Evolutionary conservation across 1,140 invertebrate species (phyloP).

Genomic region (Uloborus diversus): DNA sequence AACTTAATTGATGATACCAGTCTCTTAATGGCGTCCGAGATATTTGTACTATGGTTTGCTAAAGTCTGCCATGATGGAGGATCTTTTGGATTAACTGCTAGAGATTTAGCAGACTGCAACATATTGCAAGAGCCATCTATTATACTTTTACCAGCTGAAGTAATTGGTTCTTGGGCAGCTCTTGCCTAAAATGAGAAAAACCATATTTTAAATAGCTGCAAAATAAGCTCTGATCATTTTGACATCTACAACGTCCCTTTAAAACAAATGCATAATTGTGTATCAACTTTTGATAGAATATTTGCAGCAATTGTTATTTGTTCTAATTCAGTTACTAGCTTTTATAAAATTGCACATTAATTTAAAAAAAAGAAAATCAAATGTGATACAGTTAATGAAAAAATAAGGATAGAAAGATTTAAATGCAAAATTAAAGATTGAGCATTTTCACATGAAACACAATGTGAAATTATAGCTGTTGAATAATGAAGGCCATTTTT

Average conservation of each 20-base stretch:
- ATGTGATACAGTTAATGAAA: background rate
- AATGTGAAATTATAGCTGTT: too few relatives aligned
- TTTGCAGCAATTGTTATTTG: too few relatives aligned
- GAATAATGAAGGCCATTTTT: too few relatives aligned
- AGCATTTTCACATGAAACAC: too few relatives aligned
- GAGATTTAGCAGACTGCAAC: constrained; percentile 87
- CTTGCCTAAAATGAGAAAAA: constrained; percentile 68
- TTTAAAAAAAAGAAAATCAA: too few relatives aligned
- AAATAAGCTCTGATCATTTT: too few relatives aligned
- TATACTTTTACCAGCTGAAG: constrained; percentile 81
- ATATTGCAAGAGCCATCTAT: constrained; percentile 87
- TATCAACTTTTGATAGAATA: too few relatives aligned
- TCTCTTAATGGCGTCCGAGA: constrained; percentile 95
- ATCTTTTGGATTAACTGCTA: constrained; percentile 89
- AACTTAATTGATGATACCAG: constrained; percentile 88
- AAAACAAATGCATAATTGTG: too few relatives aligned
- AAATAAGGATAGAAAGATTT: background rate
- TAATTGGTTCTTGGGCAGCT: constrained; percentile 85
- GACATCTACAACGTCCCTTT: too few relatives aligned
- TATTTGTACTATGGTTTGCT: constrained; percentile 91
- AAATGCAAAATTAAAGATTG: too few relatives aligned
- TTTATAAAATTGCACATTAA: too few relatives aligned
- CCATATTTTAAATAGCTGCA: background rate
- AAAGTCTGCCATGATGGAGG: constrained; percentile 92
- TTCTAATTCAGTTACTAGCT: too few relatives aligned